These are phyloP conservation scores for Distichodus sexfasciatus DNA, from an alignment of 2,797 vertebrate genomes.

Conservation along the genomic window DNA sequence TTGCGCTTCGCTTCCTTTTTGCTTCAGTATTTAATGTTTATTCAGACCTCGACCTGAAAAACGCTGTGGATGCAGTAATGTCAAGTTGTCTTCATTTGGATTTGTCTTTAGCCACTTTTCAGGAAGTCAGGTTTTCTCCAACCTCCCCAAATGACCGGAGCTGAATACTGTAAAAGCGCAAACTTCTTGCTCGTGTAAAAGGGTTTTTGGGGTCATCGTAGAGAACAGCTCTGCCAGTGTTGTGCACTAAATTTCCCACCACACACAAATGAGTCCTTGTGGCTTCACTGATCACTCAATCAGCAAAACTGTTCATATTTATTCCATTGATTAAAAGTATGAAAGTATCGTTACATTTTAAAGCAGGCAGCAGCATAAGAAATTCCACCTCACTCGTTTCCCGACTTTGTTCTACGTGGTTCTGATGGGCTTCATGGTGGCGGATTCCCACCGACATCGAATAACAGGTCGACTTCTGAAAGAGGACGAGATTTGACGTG, in stretches of 20 bases:
- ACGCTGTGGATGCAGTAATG: constrained; percentile 57
- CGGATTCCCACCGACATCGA: constrained; percentile 66
- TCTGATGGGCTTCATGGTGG: constrained; percentile 59
- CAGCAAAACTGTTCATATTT: constrained; percentile 58
- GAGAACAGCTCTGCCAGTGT: constrained; percentile 56
- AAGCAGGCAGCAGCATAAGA: constrained; percentile 88
- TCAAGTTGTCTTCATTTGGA: constrained; percentile 68
- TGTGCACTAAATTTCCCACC: constrained; percentile 62
- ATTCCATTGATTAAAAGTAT: constrained; percentile 41
- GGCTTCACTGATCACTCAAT: constrained; percentile 61
- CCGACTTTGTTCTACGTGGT: constrained; percentile 43
- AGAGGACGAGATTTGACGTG: constrained; percentile 97
- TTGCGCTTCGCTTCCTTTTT: background rate
- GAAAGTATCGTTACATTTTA: constrained; percentile 64
- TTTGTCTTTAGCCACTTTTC: constrained; percentile 72
- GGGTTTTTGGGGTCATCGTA: constrained; percentile 68
- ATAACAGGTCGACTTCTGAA: constrained; percentile 78
- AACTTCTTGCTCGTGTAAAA: constrained; percentile 55
- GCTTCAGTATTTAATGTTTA: constrained; percentile 50
- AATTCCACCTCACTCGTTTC: constrained; percentile 39
- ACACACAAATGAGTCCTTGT: constrained; percentile 68
- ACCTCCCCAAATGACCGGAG: constrained; percentile 78
- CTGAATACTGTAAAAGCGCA: constrained; percentile 82
- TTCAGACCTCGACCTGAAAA: constrained; percentile 80
- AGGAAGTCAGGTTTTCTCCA: constrained; percentile 68